phyloP scores from a whole-genome alignment of 92 coral and sea anemone species.

The Ricordea florida region DNA sequence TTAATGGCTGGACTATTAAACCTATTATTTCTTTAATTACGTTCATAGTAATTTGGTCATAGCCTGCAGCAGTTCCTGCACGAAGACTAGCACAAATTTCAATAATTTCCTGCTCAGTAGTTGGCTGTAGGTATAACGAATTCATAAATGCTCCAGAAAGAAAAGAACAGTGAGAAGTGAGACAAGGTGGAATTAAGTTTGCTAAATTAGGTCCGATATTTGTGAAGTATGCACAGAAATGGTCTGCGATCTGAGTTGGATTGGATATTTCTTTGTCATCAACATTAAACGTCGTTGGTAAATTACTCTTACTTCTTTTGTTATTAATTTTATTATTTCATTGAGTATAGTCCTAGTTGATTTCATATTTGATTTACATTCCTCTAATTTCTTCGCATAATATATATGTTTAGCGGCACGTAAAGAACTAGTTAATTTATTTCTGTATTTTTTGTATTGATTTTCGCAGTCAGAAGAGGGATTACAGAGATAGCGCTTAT shows the following conservation, averaged over 20 bases:
- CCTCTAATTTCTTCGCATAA: constrained; percentile 25
- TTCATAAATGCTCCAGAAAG: neutral
- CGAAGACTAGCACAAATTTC: too few species aligned
- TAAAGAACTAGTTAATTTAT: constrained; percentile 29
- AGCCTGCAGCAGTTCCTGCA: too few species aligned
- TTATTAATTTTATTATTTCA: neutral
- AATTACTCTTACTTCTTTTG: neutral
- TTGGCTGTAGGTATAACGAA: too few species aligned
- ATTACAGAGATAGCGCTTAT: constrained; percentile 32
- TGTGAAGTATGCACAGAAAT: neutral
- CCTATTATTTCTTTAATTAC: too few species aligned
- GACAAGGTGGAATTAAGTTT: neutral
- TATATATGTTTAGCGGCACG: constrained; percentile 46
- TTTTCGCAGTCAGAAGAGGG: constrained; percentile 1
- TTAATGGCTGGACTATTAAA: too few species aligned
- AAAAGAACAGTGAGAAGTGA: neutral
- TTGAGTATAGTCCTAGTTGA: constrained; percentile 13
- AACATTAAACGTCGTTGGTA: neutral
- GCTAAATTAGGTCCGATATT: constrained; percentile 1
- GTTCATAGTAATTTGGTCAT: too few species aligned
- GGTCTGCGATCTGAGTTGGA: neutral
- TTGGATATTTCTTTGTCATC: neutral
- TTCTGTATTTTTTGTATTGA: constrained; percentile 5
- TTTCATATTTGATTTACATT: constrained; percentile 38
- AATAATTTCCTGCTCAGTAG: too few species aligned